Conservation (phyloP, 92 coral and sea anemone species). For the Porites divaricata region DNA sequence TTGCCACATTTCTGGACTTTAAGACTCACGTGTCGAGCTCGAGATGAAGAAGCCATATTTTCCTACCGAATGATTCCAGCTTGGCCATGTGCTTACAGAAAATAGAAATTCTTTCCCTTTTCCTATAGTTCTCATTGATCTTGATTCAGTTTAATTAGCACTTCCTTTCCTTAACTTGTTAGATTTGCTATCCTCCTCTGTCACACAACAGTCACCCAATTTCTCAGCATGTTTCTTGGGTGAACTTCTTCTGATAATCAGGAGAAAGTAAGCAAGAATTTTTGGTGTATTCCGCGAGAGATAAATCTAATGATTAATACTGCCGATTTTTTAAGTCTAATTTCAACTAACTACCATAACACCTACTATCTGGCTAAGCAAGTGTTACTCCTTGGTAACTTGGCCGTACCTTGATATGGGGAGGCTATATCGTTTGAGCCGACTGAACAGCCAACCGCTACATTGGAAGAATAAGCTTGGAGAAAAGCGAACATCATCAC, state of each 20-base stretch:
- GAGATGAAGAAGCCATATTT: neutral
- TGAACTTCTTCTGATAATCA: too few relatives aligned
- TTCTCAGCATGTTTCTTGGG: too few relatives aligned
- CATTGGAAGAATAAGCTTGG: neutral
- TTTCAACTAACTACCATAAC: neutral
- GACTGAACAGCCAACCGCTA: neutral
- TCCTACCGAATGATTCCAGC: neutral
- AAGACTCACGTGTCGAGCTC: slow-evolving; percentile 6
- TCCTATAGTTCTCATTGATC: neutral
- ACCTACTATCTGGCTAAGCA: neutral
- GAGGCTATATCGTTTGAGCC: neutral
- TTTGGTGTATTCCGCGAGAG: too few relatives aligned
- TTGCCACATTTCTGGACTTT: slow-evolving; percentile 10
- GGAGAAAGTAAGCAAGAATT: too few relatives aligned
- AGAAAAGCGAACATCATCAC: neutral
- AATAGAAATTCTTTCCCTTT: neutral
- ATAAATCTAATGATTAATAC: too few relatives aligned
- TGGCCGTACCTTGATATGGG: neutral
- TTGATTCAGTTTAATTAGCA: neutral
- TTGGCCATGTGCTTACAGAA: neutral
- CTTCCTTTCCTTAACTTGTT: too few relatives aligned
- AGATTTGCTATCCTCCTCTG: too few relatives aligned
- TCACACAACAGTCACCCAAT: too few relatives aligned
- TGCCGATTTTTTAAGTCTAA: too few relatives aligned
- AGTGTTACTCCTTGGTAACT: too few relatives aligned